phyloP scores from a whole-genome alignment of 2,888 invertebrate genomes.

The Dasypolia templi region DNA sequence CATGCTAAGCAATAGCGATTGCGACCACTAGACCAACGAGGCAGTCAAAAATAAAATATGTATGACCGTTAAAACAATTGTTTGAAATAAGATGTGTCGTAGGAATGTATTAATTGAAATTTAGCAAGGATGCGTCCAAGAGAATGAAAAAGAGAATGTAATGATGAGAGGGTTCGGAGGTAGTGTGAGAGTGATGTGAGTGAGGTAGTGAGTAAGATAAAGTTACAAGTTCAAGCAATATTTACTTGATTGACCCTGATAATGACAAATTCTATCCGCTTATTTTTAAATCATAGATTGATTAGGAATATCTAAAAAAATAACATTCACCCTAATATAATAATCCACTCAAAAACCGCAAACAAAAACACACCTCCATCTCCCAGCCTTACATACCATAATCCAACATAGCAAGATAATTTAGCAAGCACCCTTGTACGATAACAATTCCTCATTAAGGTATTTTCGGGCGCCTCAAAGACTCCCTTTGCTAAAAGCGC shows the following conservation, averaged over 20 bases:
- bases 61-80: no score
- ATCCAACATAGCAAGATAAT: conserved; percentile 46
- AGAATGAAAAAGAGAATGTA: no score
- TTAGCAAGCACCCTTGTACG: conserved; percentile 52
- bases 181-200: no score
- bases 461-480: conserved; percentile 63
- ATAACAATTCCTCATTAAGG: conserved; percentile 68
- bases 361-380: conserved; percentile 27
- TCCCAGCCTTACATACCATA: conserved; percentile 11
- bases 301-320: conserved; percentile 1
- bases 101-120: no score
- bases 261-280: not conserved
- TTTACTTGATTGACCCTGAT: not conserved
- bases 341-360: conserved; percentile 17
- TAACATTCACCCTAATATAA: conserved; percentile 24
- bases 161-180: no score
- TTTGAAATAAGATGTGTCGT: no score
- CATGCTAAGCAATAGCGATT: no score
- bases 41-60: no score
- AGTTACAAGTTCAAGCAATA: no score
- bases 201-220: no score
- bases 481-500: conserved; percentile 52
- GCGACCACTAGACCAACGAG: no score
- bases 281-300: not conserved
- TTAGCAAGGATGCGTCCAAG: no score